Percentiles rank a stretch among this genome's conserved stretches.
Evolutionary conservation across 2,113 vertebrate genomes (phyloP).

Genomic region (Litocranius walleri): DNA sequence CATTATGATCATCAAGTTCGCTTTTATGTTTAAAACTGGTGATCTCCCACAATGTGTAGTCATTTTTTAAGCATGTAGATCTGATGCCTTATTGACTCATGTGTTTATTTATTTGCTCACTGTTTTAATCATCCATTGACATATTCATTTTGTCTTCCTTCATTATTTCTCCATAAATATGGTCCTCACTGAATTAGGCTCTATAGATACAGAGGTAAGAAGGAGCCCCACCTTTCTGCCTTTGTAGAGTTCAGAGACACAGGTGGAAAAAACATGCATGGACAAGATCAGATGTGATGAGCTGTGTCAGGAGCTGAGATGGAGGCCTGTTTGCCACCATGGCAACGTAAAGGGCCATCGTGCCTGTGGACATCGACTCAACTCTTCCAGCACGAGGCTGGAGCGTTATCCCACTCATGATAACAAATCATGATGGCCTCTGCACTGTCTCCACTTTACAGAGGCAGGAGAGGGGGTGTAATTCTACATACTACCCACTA

Average conservation of each 20-base stretch:
- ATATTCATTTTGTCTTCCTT: constrained; percentile 38
- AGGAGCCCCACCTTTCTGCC: background rate
- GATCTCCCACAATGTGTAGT: background rate
- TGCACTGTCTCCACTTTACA: background rate
- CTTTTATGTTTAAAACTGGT: background rate
- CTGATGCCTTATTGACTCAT: background rate
- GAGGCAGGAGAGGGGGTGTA: background rate
- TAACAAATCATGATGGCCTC: accelerated
- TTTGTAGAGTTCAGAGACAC: background rate
- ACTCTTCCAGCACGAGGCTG: background rate
- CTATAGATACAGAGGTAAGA: background rate
- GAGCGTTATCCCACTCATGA: no score
- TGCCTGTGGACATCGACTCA: accelerated
- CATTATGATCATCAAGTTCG: background rate
- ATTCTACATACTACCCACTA: accelerated
- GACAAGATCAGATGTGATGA: accelerated
- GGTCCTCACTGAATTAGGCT: background rate
- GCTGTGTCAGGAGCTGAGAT: no score
- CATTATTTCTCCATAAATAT: background rate
- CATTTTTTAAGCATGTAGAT: background rate
- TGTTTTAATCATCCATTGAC: constrained; percentile 50
- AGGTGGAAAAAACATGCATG: background rate
- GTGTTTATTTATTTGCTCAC: background rate
- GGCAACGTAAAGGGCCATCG: accelerated
- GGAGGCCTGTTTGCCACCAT: accelerated